A percentile compares a stretch with the other conserved stretches of the same genome.
phyloP scores from a whole-genome alignment of 2,888 invertebrate genomes.

The Thereva unica region DNA sequence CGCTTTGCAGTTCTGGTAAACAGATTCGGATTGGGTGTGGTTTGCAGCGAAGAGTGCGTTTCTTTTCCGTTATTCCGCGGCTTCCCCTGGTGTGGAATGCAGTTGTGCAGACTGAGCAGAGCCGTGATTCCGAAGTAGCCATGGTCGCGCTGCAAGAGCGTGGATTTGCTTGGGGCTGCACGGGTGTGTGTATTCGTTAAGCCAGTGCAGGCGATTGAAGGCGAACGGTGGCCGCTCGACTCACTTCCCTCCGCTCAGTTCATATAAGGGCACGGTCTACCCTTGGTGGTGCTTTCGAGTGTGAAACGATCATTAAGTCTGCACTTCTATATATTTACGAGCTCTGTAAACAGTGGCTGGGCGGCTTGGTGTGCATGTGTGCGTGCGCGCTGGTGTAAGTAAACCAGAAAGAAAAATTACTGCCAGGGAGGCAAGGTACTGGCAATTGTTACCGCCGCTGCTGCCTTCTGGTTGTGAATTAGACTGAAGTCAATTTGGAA shows the following conservation, averaged over 20 bases:
- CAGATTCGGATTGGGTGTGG: too few species aligned
- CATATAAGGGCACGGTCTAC: conserved; percentile 24
- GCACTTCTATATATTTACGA: conserved; percentile 31
- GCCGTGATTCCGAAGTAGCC: too few species aligned
- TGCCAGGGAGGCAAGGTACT: conserved; percentile 17
- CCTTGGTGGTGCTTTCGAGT: conserved; percentile 11
- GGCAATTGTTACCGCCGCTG: not conserved
- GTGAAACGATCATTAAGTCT: conserved; percentile 29
- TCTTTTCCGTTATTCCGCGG: too few species aligned
- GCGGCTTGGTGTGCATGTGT: not conserved
- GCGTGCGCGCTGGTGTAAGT: not conserved
- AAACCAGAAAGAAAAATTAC: conserved; percentile 13
- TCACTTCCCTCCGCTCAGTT: conserved; percentile 18
- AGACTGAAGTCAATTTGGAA: conserved; percentile 28
- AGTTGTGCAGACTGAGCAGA: too few species aligned
- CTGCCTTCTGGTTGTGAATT: conserved; percentile 13
- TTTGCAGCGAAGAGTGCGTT: too few species aligned
- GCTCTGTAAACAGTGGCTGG: not conserved
- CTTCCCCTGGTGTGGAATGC: too few species aligned
- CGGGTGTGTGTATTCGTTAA: conserved; percentile 1
- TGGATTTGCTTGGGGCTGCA: too few species aligned
- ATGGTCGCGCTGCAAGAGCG: too few species aligned
- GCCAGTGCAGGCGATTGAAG: conserved; percentile 29
- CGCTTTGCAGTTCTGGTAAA: too few species aligned
- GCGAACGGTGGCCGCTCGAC: conserved; percentile 14